Base-by-base conservation (phyloP, 92 coral and sea anemone genomes). In the Umimayanthus kanabou region DNA sequence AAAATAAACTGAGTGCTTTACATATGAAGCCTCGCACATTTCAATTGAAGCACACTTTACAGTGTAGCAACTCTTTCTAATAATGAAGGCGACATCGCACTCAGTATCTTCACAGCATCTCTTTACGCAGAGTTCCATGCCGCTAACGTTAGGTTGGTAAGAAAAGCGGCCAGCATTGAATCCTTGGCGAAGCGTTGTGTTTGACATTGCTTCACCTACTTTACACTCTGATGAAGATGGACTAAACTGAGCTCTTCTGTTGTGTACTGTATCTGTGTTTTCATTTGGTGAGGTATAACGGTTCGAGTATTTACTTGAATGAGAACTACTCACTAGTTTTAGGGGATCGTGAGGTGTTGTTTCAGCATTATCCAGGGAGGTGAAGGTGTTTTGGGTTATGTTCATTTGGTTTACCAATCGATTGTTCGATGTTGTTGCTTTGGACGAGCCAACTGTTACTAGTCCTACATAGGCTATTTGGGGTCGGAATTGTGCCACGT, bases 31-130 rank as follows among this genome's bases (percentile, higher is more conserved):
- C 71, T 90, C 77, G 76, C 93, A 90, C 14, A 30, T 58, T 33
- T 50, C 39, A 20, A 39, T 76, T 50, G 85, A 74, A 42, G 84
- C 83, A 39, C 93, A 90, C 76, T 77, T 88, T 30, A 90, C 73
- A 18, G 85, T 50, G 80, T 81, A 90, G 13, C 93, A 90, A 37
- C 70, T 87, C 30, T 66, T 81, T 47, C 57, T 80, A 16, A 90
- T 76, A 80, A 90, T 87, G 55, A 90, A 90, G 14, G 93, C 93
- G 3, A 87, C 90, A 76, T 87, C 79, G 70, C 93, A 90, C 8
- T 58, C 33, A 8, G n/a, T 33, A 18, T 76, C 61, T 1, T 83
- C 47, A 22, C 93, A 90, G 75, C 93, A 90, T 22, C n/a, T 40
- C 15, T 42, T 65, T 55, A 53, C 30, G 64, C 93, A 90, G 39